Evolutionary conservation across 2,797 vertebrate genomes (phyloP).

Genomic region (Siniperca obscura): DNA sequence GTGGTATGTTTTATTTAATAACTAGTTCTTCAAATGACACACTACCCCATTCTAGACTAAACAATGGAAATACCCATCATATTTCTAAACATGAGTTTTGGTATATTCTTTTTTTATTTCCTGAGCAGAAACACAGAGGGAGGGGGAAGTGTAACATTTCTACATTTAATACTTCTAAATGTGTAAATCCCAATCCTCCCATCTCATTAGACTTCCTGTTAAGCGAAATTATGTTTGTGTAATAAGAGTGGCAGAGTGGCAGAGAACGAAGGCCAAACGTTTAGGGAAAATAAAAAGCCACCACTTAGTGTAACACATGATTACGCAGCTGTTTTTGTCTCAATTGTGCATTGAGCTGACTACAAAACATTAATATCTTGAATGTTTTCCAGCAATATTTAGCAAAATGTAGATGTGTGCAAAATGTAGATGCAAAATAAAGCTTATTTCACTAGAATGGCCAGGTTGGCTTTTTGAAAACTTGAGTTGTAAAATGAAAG

Average conservation of each 20-base stretch:
- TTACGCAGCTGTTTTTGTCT: background rate
- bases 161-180: conserved; percentile 13
- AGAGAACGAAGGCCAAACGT: background rate
- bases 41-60: background rate
- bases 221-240: background rate
- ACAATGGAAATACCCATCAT: background rate
- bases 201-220: conserved; percentile 4
- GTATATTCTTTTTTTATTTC: conserved; percentile 5
- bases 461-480: background rate
- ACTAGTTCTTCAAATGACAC: background rate
- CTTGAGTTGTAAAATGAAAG: background rate
- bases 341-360: background rate
- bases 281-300: background rate
- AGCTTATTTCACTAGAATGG: background rate
- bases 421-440: background rate
- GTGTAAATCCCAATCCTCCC: conserved; percentile 8
- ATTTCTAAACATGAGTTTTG: background rate
- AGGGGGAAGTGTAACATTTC: background rate
- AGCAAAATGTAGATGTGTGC: background rate
- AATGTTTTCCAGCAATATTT: background rate
- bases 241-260: background rate
- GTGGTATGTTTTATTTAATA: background rate
- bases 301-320: background rate
- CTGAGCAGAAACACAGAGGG: background rate
- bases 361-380: background rate